A percentile compares a stretch with the other conserved stretches of the same genome.
phyloP scores from a whole-genome alignment of 2,113 vertebrate species.

The Ceyx melanurus region DNA sequence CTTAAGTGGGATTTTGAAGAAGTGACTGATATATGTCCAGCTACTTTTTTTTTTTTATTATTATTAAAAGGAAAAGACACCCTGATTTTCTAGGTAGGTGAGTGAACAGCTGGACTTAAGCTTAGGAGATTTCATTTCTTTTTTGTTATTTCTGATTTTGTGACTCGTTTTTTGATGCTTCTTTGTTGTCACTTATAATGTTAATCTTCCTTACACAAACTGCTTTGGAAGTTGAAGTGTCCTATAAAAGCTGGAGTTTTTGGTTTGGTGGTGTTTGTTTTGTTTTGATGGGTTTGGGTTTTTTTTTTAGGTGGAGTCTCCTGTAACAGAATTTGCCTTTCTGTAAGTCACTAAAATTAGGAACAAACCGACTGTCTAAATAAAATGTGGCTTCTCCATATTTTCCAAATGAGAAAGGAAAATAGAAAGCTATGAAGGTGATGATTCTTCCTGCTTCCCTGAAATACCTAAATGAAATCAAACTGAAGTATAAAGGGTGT shows the following conservation, averaged over 20 bases:
- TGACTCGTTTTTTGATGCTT: background rate
- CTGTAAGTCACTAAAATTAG: background rate
- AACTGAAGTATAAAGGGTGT: background rate
- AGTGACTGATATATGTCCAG: background rate
- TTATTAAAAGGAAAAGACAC: background rate
- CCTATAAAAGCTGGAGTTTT: background rate
- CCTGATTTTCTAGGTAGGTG: background rate
- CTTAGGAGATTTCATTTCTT: background rate
- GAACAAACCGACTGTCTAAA: background rate
- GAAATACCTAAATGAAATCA: background rate
- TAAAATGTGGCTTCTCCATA: rapidly evolving
- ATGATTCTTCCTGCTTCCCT: background rate
- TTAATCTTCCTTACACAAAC: background rate
- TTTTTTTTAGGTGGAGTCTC: background rate
- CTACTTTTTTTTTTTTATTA: background rate
- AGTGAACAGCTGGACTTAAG: background rate
- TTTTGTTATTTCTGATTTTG: background rate
- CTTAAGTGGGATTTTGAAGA: background rate
- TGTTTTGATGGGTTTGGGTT: too few species aligned
- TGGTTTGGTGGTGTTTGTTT: too few species aligned
- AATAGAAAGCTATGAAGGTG: background rate
- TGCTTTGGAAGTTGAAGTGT: background rate
- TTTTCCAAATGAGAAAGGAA: background rate
- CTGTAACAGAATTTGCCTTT: background rate
- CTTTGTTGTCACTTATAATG: background rate